These are phyloP conservation scores for Scaptomyza polygonia DNA, from an alignment of 2,888 invertebrate species.

Conservation along the genomic window DNA sequence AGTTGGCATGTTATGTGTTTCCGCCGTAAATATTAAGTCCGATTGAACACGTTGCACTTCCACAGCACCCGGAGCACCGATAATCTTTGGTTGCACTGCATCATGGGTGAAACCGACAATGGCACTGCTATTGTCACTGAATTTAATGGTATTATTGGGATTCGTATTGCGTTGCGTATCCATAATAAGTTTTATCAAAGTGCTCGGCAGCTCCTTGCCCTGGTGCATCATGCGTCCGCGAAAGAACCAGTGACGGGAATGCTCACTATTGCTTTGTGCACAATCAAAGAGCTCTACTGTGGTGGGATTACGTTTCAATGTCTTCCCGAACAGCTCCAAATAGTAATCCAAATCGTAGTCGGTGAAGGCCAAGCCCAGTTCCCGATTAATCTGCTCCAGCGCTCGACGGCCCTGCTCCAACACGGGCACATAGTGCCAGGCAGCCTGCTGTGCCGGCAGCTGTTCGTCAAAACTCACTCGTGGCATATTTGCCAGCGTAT, in stretches of 20 bases:
- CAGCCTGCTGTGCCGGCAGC: conserved; percentile 88
- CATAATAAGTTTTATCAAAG: conserved; percentile 96
- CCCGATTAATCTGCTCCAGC: conserved; percentile 91
- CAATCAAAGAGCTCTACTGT: conserved; percentile 99
- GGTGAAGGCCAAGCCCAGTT: conserved; percentile 95
- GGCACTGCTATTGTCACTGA: conserved; percentile 98
- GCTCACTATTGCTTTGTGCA: conserved; percentile 99
- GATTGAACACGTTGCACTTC: conserved; percentile 87
- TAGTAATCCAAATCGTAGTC: conserved; percentile 96
- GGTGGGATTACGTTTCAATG: conserved; percentile 95
- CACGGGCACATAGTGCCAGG: conserved; percentile 94
- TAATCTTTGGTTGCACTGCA: conserved; percentile 88
- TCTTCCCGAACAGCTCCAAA: conserved; percentile 92
- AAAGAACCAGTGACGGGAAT: conserved; percentile 99
- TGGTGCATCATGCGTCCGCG: conserved; percentile 95
- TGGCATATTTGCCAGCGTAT: conserved; percentile 88
- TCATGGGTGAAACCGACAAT: conserved; percentile 92
- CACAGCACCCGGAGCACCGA: conserved; percentile 87
- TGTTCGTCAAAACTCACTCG: conserved; percentile 88
- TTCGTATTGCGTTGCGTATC: conserved; percentile 94
- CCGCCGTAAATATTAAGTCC: conserved; percentile 98
- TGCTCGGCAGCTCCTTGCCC: conserved; percentile 90
- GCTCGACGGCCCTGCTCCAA: conserved; percentile 90
- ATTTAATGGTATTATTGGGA: conserved; percentile 97
- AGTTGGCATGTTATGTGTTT: conserved; percentile 99